A percentile compares a stretch with the other conserved stretches of the same genome.
These are phyloP conservation scores for Ceryle rudis DNA, from an alignment of 2,797 vertebrate genomes.

Conservation along the genomic window DNA sequence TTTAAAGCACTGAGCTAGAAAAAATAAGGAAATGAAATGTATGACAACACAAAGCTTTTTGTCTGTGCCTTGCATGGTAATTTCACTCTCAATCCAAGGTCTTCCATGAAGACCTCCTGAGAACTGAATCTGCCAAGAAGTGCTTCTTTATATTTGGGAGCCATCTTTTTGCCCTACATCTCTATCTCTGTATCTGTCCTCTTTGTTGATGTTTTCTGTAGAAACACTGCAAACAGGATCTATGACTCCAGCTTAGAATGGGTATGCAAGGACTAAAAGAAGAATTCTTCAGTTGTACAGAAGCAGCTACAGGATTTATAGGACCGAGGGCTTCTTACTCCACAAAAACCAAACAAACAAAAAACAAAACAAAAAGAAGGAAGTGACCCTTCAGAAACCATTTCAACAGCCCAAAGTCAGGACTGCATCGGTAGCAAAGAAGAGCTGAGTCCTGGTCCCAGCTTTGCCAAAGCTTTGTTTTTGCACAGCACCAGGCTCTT, in stretches of 20 bases:
- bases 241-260: background rate
- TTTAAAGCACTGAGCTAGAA: background rate
- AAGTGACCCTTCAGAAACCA: background rate
- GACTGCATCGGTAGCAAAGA: background rate
- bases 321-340: background rate
- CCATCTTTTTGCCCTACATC: background rate
- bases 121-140: background rate
- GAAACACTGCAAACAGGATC: background rate
- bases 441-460: background rate
- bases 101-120: background rate
- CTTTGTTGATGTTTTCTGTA: background rate
- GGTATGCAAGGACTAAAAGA: background rate
- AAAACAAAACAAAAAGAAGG: background rate
- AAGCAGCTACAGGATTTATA: background rate
- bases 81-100: background rate
- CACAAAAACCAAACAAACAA: background rate
- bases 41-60: conserved; percentile 13
- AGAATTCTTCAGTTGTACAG: background rate
- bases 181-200: background rate
- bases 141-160: background rate
- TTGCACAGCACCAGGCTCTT: background rate
- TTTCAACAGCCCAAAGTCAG: background rate
- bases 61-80: background rate
- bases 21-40: background rate
- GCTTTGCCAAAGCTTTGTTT: background rate